These are phyloP conservation scores for Allochrocebus solatus DNA, from an alignment of 2,797 vertebrate genomes.

Conservation along the genomic window DNA sequence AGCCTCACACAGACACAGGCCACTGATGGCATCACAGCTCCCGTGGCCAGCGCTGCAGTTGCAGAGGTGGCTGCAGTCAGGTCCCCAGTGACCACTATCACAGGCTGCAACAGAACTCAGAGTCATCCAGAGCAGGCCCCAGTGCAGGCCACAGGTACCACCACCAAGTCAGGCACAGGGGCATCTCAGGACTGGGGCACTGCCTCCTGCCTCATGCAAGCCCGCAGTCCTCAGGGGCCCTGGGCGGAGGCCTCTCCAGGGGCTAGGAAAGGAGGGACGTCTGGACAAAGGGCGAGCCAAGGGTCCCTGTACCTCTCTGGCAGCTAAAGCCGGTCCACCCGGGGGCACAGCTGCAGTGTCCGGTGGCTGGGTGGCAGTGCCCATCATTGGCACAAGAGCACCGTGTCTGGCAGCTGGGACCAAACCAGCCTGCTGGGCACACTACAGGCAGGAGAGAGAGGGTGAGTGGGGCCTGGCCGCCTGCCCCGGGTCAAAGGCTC, in stretches of 20 bases:
- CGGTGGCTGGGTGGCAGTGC: slow-evolving; percentile 89
- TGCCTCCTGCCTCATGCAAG: background rate
- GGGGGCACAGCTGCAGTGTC: slow-evolving; percentile 90
- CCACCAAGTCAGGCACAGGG: rapidly evolving
- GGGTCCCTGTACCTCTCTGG: slow-evolving; percentile 86
- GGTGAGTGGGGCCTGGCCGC: background rate
- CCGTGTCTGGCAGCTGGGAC: slow-evolving; percentile 88
- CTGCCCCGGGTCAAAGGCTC: rapidly evolving
- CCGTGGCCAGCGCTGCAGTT: slow-evolving; percentile 89
- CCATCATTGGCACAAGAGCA: slow-evolving; percentile 93
- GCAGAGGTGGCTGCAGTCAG: slow-evolving; percentile 86
- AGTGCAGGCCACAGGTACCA: rapidly evolving
- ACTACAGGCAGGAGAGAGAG: slow-evolving; percentile 74
- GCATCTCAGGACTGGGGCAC: rapidly evolving
- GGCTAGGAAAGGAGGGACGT: rapidly evolving
- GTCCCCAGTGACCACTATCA: slow-evolving; percentile 90
- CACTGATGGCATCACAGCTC: slow-evolving; percentile 88
- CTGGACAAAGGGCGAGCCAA: rapidly evolving
- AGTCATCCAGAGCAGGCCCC: rapidly evolving
- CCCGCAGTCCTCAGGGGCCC: background rate
- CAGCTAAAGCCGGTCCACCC: slow-evolving; percentile 93
- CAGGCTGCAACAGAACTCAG: slow-evolving; percentile 86
- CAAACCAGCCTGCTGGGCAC: slow-evolving; percentile 91
- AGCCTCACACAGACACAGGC: slow-evolving; percentile 91
- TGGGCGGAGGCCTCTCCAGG: background rate